A percentile compares a stretch with the other conserved stretches of the same genome.
These are phyloP conservation scores for Thripadectes ignobilis DNA, from an alignment of 2,797 vertebrate genomes.

Conservation along the genomic window DNA sequence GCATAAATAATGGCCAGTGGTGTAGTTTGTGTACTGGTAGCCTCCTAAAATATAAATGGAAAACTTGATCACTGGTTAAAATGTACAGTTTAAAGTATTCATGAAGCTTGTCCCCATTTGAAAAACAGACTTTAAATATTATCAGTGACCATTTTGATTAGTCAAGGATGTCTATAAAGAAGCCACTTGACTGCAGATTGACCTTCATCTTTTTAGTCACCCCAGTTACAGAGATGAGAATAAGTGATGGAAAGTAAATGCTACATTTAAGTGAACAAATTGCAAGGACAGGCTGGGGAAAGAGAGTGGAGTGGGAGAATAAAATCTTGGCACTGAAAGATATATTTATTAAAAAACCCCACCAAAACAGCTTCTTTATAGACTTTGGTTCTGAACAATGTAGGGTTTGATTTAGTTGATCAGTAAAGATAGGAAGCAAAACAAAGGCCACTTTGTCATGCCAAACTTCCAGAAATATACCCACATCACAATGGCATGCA, in stretches of 20 bases:
- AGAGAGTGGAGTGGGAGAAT: not conserved
- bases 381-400: slow-evolving; percentile 27
- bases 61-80: not conserved
- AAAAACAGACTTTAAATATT: not conserved
- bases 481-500: slow-evolving; percentile 28
- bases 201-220: not conserved
- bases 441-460: slow-evolving; percentile 49
- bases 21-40: not conserved
- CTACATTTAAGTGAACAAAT: not conserved
- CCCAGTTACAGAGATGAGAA: not conserved
- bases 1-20: not conserved
- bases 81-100: not conserved
- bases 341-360: not conserved
- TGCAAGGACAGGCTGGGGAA: not conserved
- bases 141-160: not conserved
- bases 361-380: not conserved
- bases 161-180: not conserved
- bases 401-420: slow-evolving; percentile 37
- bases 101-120: not conserved
- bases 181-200: not conserved
- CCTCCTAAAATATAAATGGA: not conserved
- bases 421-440: slow-evolving; percentile 8
- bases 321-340: slow-evolving; percentile 20
- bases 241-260: not conserved
- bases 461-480: slow-evolving; percentile 7